Evolutionary conservation across 2,797 vertebrate genomes (phyloP).

Genomic region (Phylloscopus collybita): DNA sequence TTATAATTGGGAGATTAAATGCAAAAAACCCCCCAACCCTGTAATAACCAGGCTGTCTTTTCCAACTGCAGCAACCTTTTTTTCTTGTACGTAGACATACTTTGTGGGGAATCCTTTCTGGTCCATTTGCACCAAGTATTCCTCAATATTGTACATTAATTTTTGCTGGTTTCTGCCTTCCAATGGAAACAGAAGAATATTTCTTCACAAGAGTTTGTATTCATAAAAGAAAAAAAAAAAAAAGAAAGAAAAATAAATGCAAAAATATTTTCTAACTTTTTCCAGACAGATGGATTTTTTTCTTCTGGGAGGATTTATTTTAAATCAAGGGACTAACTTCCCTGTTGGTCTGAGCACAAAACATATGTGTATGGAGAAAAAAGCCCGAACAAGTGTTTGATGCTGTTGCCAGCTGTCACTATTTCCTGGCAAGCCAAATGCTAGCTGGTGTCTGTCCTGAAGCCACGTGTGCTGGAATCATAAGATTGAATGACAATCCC

Average conservation of each 20-base stretch:
- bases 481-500: not conserved
- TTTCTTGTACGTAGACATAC: not conserved
- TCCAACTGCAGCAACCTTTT: constrained; percentile 20
- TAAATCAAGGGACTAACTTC: not conserved
- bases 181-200: constrained; percentile 64
- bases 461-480: not conserved
- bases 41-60: constrained; percentile 35
- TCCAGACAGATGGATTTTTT: constrained; percentile 56
- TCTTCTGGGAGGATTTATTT: constrained; percentile 39
- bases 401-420: not conserved
- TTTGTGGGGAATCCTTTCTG: constrained; percentile 35
- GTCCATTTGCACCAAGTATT: constrained; percentile 38
- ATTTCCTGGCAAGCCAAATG: not conserved
- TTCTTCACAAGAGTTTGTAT: constrained; percentile 74
- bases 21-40: not conserved
- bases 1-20: constrained; percentile 67
- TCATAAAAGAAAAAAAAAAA: constrained; percentile 41
- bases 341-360: constrained; percentile 16
- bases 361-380: not conserved
- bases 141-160: constrained; percentile 36
- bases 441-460: constrained; percentile 3
- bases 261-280: constrained; percentile 78
- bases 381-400: constrained; percentile 7
- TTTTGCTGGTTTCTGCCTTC: constrained; percentile 64
- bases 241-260: constrained; percentile 74